phyloP scores from a whole-genome alignment of 2,113 vertebrate species.

The Piaya cayana region DNA sequence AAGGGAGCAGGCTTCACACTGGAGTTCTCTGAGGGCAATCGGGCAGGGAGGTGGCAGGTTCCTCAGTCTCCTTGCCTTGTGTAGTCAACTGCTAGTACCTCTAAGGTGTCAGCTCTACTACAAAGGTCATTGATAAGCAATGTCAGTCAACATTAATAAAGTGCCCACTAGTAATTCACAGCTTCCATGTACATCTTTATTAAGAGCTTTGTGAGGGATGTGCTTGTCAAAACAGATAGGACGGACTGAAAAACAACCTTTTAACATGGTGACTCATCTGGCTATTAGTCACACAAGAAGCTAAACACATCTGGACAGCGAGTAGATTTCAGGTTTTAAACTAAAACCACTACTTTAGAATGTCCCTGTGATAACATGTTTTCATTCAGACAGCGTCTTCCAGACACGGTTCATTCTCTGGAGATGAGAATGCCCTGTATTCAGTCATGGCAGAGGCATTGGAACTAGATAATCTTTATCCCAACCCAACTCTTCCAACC shows the following conservation, averaged over 20 bases:
- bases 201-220: not conserved
- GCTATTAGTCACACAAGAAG: constrained; percentile 20
- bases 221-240: not conserved
- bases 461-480: no score
- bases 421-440: no score
- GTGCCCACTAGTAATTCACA: not conserved
- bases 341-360: no score
- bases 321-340: not conserved
- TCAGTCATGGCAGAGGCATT: no score
- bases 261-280: constrained; percentile 28
- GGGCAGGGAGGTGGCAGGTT: not conserved
- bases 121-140: not conserved
- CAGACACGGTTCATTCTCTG: no score
- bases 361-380: no score
- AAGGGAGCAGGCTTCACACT: no score
- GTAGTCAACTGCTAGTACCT: not conserved
- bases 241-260: constrained; percentile 1
- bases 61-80: not conserved
- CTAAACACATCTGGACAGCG: not conserved
- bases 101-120: not conserved
- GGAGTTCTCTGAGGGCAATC: fast-evolving
- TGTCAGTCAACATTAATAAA: not conserved
- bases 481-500: no score
- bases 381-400: no score
- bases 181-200: not conserved